Conservation (phyloP, 1,140 invertebrate species). For the Pogonus chalceus region DNA sequence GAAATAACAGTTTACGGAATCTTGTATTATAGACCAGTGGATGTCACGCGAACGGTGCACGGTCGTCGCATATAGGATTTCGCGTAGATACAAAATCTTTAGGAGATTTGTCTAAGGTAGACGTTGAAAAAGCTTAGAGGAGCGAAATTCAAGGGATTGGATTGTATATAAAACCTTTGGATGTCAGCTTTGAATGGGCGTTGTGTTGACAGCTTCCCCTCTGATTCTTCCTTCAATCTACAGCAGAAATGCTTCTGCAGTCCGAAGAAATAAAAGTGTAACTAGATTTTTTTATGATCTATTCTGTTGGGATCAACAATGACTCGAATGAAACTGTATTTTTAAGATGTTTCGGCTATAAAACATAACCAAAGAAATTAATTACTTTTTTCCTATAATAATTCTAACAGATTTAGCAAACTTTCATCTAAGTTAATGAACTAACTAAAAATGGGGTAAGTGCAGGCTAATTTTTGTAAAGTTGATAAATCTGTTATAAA, state of each 20-base stretch:
- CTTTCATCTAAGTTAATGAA: too few species aligned
- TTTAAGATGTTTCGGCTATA: too few species aligned
- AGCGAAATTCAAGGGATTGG: neutral
- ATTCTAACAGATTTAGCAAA: too few species aligned
- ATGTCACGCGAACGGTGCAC: too few species aligned
- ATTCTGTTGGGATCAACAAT: neutral
- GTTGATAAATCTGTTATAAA: too few species aligned
- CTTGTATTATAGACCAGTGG: too few species aligned
- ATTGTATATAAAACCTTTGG: neutral
- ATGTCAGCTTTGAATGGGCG: neutral
- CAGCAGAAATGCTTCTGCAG: neutral
- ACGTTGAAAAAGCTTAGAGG: neutral
- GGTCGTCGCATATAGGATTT: neutral
- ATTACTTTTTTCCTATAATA: too few species aligned
- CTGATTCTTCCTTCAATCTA: neutral
- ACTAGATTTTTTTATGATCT: neutral
- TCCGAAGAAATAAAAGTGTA: neutral
- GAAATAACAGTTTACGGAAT: too few species aligned
- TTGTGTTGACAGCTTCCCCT: neutral
- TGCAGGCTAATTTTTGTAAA: too few species aligned
- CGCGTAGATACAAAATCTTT: neutral
- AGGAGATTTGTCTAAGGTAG: neutral
- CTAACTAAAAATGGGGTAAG: too few species aligned
- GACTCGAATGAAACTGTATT: neutral
- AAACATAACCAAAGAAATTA: too few species aligned